Conservation (phyloP, 2,113 vertebrate species). For the Sphyrna mokarran region DNA sequence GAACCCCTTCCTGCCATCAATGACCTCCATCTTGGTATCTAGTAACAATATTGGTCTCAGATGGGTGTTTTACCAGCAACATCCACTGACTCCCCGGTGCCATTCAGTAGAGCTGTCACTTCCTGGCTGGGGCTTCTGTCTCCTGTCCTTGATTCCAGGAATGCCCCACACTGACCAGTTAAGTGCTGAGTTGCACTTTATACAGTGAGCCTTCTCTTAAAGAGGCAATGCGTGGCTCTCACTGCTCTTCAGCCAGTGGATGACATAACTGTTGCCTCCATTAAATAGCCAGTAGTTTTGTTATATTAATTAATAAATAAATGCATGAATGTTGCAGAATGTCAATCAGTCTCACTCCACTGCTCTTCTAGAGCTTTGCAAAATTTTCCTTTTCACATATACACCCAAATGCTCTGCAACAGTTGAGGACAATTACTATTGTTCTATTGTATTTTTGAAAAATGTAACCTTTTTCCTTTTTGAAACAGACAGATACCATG, state of each 20-base stretch:
- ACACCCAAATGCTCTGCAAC: not conserved
- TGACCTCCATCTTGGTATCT: too few relatives aligned
- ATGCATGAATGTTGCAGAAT: not conserved
- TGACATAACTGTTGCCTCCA: not conserved
- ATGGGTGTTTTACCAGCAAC: too few relatives aligned
- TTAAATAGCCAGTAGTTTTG: not conserved
- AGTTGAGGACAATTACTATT: not conserved
- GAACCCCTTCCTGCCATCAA: too few relatives aligned
- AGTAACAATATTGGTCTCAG: too few relatives aligned
- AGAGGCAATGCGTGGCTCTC: not conserved
- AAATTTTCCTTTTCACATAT: not conserved
- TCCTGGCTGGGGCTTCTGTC: too few relatives aligned
- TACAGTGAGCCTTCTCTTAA: not conserved
- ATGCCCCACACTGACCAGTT: not conserved
- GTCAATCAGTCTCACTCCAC: not conserved
- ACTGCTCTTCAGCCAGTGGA: not conserved
- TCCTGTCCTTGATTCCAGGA: not conserved
- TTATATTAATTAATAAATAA: not conserved
- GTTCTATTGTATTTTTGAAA: slow-evolving; percentile 6
- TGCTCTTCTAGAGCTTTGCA: not conserved
- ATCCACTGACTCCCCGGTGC: too few relatives aligned
- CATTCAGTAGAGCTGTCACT: too few relatives aligned
- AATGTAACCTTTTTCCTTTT: not conserved
- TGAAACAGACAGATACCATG: slow-evolving; percentile 69
- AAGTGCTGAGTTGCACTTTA: not conserved